Evolutionary conservation across 2,113 vertebrate species (phyloP).

Genomic region (Gymnarchus niloticus): DNA sequence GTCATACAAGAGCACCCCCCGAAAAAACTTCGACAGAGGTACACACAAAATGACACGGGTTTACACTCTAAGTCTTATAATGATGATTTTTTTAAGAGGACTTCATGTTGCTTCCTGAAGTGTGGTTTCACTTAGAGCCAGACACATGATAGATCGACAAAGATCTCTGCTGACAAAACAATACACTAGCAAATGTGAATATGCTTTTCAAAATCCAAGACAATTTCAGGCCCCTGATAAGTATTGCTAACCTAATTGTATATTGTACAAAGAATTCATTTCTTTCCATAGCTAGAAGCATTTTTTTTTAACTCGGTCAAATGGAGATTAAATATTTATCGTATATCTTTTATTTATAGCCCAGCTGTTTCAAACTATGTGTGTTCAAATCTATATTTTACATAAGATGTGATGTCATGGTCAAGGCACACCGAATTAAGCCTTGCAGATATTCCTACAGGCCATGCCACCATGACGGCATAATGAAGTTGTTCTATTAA

Average conservation of each 20-base stretch:
- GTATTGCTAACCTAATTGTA: not conserved
- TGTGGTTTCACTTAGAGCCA: conserved; percentile 43
- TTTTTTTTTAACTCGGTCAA: conserved; percentile 12
- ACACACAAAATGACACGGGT: conserved; percentile 32
- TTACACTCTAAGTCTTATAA: conserved; percentile 49
- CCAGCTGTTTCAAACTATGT: not conserved
- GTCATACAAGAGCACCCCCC: conserved; percentile 63
- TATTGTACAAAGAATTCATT: conserved; percentile 1
- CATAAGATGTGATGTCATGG: not conserved
- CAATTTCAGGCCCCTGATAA: conserved; percentile 35
- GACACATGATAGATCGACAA: conserved; percentile 37
- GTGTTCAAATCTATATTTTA: not conserved
- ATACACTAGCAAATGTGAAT: conserved; percentile 43
- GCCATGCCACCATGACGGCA: not conserved
- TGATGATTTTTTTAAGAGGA: conserved; percentile 41
- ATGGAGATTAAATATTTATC: not conserved
- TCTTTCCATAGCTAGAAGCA: conserved; percentile 8
- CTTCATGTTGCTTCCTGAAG: conserved; percentile 36
- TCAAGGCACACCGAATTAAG: not conserved
- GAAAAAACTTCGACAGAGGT: conserved; percentile 43
- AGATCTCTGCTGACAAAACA: conserved; percentile 51
- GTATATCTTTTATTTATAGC: not conserved
- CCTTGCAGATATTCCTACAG: not conserved
- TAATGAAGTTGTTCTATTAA: not conserved
- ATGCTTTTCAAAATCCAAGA: conserved; percentile 45